A percentile compares a stretch with the other conserved stretches of the same genome.
Conservation (phyloP, 2,797 vertebrate genomes). For the Poecilia velifera region DNA sequence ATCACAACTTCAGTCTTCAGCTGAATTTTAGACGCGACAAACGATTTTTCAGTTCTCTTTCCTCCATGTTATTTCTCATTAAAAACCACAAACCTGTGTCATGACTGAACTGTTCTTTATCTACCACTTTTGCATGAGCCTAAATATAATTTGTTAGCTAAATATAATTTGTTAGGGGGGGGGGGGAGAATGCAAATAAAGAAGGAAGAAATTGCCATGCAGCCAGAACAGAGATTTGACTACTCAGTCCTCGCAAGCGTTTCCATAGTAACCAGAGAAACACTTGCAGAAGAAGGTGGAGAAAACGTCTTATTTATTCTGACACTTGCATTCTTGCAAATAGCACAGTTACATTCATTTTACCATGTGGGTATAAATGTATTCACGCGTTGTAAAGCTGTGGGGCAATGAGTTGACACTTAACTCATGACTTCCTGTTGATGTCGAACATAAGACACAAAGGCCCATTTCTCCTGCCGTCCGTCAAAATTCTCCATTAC, state of each 20-base stretch:
- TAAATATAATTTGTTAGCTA: slow-evolving; percentile 12
- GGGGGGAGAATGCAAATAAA: slow-evolving; percentile 30
- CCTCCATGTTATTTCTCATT: neutral
- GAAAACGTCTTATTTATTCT: neutral
- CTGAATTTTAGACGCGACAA: neutral
- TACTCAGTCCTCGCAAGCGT: slow-evolving; percentile 11
- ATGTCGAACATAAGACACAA: neutral
- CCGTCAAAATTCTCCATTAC: neutral
- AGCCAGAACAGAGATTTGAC: slow-evolving; percentile 18
- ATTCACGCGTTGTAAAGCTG: neutral
- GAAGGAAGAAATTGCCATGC: slow-evolving; percentile 18
- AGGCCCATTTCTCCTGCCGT: neutral
- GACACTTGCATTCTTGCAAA: neutral
- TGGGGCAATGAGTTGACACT: neutral
- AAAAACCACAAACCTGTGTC: slow-evolving; percentile 11
- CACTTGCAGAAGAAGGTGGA: slow-evolving; percentile 9
- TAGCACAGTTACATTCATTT: neutral
- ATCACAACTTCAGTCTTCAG: slow-evolving; percentile 1
- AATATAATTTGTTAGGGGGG: slow-evolving; percentile 15
- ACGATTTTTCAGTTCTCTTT: neutral
- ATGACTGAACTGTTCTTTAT: slow-evolving; percentile 9
- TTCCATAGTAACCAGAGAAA: slow-evolving; percentile 51
- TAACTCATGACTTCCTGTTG: neutral
- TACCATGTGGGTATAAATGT: neutral
- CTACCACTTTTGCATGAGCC: neutral